These are phyloP conservation scores for Triplophysa rosa DNA, from an alignment of 2,113 vertebrate species.

Conservation along the genomic window DNA sequence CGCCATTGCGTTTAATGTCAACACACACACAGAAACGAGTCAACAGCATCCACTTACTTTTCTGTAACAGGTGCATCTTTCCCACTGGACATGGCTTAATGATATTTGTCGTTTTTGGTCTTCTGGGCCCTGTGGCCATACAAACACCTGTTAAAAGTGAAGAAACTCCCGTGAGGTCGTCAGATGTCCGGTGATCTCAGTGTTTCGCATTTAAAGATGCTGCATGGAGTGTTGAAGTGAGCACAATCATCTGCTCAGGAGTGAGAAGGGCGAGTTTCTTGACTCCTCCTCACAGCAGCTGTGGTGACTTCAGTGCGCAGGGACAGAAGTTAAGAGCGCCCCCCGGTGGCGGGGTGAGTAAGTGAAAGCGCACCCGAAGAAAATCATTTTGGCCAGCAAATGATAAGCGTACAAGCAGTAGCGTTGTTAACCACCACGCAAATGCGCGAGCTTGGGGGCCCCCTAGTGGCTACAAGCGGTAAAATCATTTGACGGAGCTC, in stretches of 20 bases:
- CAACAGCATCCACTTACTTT: constrained; percentile 63
- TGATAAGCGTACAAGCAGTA: too few species aligned
- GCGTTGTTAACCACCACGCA: too few species aligned
- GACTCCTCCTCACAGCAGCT: constrained; percentile 42
- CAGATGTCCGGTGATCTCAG: not conserved
- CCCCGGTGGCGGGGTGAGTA: constrained; percentile 2
- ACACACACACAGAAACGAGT: not conserved
- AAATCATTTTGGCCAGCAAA: not conserved
- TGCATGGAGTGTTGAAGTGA: not conserved
- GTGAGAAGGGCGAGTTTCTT: not conserved
- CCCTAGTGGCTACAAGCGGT: too few species aligned
- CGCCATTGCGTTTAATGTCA: not conserved
- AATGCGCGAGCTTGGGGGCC: too few species aligned
- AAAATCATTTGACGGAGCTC: too few species aligned
- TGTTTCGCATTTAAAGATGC: not conserved
- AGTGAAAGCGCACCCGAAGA: not conserved
- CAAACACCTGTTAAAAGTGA: constrained; percentile 33
- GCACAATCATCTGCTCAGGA: not conserved
- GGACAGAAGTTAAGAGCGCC: not conserved
- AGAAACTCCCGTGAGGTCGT: constrained; percentile 8
- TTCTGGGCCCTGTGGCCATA: constrained; percentile 51
- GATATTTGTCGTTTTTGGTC: constrained; percentile 30
- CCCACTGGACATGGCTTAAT: constrained; percentile 69
- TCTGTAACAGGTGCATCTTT: constrained; percentile 63
- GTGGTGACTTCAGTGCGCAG: not conserved